These are phyloP conservation scores for Tylochromis polylepis DNA, from an alignment of 2,113 vertebrate genomes.

Conservation along the genomic window DNA sequence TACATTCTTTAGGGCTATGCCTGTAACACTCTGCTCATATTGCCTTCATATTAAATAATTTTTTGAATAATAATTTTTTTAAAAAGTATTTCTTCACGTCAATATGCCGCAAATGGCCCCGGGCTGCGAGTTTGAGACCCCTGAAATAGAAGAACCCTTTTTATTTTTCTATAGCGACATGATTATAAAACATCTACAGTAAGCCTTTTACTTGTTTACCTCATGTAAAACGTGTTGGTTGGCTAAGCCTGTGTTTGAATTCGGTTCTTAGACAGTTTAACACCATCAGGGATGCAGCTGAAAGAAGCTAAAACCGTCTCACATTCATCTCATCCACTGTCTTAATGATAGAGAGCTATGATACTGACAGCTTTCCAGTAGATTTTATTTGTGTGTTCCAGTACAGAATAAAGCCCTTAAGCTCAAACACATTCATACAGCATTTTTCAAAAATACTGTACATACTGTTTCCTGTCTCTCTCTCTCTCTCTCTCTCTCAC, in stretches of 20 bases:
- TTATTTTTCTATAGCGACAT: not conserved
- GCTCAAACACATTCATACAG: not conserved
- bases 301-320: not conserved
- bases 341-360: accelerated
- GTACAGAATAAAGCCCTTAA: not conserved
- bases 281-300: not conserved
- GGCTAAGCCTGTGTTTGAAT: not conserved
- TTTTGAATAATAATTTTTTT: no score
- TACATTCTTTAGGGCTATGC: no score
- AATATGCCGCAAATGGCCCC: no score
- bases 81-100: no score
- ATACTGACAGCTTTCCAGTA: not conserved
- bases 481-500: no score
- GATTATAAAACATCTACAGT: not conserved
- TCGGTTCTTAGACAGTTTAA: not conserved
- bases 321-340: not conserved
- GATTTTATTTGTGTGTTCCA: not conserved
- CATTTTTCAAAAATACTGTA: not conserved
- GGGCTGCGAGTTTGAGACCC: no score
- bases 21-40: no score
- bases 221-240: not conserved
- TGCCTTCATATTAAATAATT: no score
- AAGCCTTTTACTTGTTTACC: not conserved
- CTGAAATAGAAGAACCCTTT: not conserved
- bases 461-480: no score